phyloP scores from a whole-genome alignment of 2,113 vertebrate genomes.

The Oreochromis spilurus region DNA sequence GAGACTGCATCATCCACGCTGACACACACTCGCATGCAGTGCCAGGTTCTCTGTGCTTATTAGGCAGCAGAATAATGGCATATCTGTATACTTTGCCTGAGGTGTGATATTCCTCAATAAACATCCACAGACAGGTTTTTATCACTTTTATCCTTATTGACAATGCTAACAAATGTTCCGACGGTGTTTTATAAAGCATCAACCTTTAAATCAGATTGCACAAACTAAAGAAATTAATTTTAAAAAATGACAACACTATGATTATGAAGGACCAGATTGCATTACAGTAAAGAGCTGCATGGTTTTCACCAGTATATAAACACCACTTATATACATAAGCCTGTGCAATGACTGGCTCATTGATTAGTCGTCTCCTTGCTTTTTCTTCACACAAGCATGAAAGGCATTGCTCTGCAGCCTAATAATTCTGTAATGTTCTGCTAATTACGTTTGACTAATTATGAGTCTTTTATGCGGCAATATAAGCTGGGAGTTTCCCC shows the following conservation, averaged over 20 bases:
- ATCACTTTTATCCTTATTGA: conserved; percentile 16
- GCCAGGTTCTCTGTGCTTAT: conserved; percentile 18
- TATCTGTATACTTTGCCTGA: background rate
- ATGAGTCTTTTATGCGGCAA: conserved; percentile 68
- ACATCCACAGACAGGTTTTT: background rate
- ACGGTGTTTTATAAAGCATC: background rate
- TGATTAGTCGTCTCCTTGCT: conserved; percentile 55
- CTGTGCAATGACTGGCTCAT: conserved; percentile 11
- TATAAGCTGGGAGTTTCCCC: conserved; percentile 61
- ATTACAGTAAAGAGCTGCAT: background rate
- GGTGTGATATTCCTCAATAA: conserved; percentile 20
- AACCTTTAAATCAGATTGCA: conserved; percentile 8
- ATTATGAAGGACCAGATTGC: background rate
- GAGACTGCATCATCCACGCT: conserved; percentile 60
- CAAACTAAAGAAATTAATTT: background rate
- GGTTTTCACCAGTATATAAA: background rate
- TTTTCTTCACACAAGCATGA: conserved; percentile 66
- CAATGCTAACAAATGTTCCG: background rate
- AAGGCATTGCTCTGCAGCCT: conserved; percentile 63
- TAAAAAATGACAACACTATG: background rate
- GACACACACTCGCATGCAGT: conserved; percentile 34
- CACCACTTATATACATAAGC: background rate
- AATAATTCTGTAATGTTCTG: conserved; percentile 72
- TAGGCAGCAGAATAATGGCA: conserved; percentile 16
- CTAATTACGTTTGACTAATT: conserved; percentile 77